Conservation (phyloP, 2,113 vertebrate species). For the Heliornis fulica region DNA sequence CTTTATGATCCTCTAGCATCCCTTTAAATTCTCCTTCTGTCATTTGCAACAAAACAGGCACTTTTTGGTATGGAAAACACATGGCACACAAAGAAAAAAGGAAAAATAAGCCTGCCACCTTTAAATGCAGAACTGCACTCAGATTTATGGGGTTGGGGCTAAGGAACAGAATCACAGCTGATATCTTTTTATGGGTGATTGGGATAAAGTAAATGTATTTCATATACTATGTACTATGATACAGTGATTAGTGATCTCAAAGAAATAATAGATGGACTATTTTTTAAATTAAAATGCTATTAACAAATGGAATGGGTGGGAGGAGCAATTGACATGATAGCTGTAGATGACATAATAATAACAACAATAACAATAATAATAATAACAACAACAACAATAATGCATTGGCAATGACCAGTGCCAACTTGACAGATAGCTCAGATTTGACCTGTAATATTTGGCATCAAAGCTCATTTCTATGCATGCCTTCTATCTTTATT, state of each 20-base stretch:
- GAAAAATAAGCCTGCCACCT: constrained; percentile 40
- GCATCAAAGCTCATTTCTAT: constrained; percentile 56
- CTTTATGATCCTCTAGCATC: constrained; percentile 48
- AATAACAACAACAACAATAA: too few relatives aligned
- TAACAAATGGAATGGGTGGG: constrained; percentile 28
- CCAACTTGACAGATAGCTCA: constrained; percentile 48
- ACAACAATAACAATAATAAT: too few relatives aligned
- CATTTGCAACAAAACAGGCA: constrained; percentile 52
- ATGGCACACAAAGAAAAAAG: constrained; percentile 30
- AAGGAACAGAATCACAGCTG: background rate
- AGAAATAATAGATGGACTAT: constrained; percentile 3
- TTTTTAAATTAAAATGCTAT: constrained; percentile 48
- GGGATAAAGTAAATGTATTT: constrained; percentile 24
- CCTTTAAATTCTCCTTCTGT: constrained; percentile 55
- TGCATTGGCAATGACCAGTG: constrained; percentile 2
- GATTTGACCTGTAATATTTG: constrained; percentile 27
- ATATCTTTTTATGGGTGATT: constrained; percentile 10
- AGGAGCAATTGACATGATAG: constrained; percentile 1
- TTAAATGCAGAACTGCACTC: background rate
- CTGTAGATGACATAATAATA: constrained; percentile 47
- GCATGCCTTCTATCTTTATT: constrained; percentile 54
- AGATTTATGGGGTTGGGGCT: constrained; percentile 30
- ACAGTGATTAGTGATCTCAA: background rate
- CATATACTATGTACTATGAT: background rate
- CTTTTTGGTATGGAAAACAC: constrained; percentile 56